phyloP scores from a whole-genome alignment of 2,888 invertebrate genomes.

The Mythimna impura region DNA sequence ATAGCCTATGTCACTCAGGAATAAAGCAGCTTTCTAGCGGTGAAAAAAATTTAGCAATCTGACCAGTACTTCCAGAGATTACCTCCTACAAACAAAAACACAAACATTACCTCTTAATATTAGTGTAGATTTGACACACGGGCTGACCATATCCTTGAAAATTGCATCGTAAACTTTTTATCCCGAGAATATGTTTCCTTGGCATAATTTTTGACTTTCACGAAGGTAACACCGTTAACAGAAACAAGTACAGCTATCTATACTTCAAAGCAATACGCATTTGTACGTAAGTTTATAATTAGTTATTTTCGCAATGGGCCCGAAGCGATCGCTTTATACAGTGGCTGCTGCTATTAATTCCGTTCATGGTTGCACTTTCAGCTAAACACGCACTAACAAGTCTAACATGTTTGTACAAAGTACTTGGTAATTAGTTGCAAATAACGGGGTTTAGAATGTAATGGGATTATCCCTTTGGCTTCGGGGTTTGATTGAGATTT shows the following conservation, averaged over 20 bases:
- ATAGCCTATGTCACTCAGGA: no score
- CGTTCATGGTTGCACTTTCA: slow-evolving; percentile 62
- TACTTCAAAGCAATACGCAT: slow-evolving; percentile 44
- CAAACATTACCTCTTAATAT: no score
- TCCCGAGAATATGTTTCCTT: no score
- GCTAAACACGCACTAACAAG: slow-evolving; percentile 50
- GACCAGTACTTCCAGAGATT: no score
- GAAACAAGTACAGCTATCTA: not conserved
- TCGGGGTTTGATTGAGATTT: not conserved
- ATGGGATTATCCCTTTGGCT: not conserved
- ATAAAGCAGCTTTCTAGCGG: no score
- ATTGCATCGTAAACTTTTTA: no score
- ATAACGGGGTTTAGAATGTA: slow-evolving; percentile 31
- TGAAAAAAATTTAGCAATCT: no score
- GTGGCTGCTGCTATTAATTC: slow-evolving; percentile 69
- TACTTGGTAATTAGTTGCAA: slow-evolving; percentile 58
- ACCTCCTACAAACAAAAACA: no score
- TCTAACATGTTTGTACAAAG: slow-evolving; percentile 49
- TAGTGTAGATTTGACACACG: no score
- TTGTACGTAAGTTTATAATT: slow-evolving; percentile 70
- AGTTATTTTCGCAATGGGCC: slow-evolving; percentile 72
- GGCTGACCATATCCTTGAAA: no score
- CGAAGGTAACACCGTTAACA: no score
- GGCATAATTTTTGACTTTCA: no score
- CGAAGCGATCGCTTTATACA: slow-evolving; percentile 69